Conservation (phyloP, 1,140 invertebrate species). For the Agrypnia vestita region DNA sequence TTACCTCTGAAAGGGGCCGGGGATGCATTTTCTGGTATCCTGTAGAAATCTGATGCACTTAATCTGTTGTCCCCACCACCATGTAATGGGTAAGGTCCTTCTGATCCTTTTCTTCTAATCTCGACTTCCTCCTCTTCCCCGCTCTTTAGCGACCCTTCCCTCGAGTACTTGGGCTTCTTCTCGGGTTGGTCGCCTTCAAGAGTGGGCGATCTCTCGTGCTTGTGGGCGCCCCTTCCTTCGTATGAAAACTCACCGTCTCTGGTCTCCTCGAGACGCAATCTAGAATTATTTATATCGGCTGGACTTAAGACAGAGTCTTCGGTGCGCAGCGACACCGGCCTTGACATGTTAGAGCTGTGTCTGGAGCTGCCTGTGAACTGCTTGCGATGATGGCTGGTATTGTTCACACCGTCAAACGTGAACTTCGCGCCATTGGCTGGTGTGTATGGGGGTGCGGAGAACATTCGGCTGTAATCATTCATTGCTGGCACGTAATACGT, state of each 20-base stretch:
- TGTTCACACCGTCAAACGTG: slow-evolving; percentile 61
- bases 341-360: slow-evolving; percentile 14
- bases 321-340: neutral
- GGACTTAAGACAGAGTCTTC: slow-evolving; percentile 6
- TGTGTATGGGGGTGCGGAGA: slow-evolving; percentile 68
- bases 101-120: slow-evolving; percentile 40
- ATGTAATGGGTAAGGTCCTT: slow-evolving; percentile 48
- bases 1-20: slow-evolving; percentile 71
- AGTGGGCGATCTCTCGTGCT: slow-evolving; percentile 68
- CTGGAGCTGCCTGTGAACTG: neutral
- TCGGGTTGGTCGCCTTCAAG: slow-evolving; percentile 64
- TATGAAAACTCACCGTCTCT: slow-evolving; percentile 1
- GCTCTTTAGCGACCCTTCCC: slow-evolving; percentile 6
- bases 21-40: slow-evolving; percentile 68
- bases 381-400: slow-evolving; percentile 65
- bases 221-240: slow-evolving; percentile 53
- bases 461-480: slow-evolving; percentile 73
- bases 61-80: slow-evolving; percentile 62
- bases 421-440: slow-evolving; percentile 55
- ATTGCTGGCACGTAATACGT: slow-evolving; percentile 73
- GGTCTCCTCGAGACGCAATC: neutral
- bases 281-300: neutral
- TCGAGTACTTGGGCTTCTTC: slow-evolving; percentile 60
- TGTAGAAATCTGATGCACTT: slow-evolving; percentile 71
- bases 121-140: slow-evolving; percentile 49